A percentile compares a stretch with the other conserved stretches of the same genome.
Evolutionary conservation across 2,888 invertebrate genomes (phyloP).

Genomic region (Mallateleia sp.): DNA sequence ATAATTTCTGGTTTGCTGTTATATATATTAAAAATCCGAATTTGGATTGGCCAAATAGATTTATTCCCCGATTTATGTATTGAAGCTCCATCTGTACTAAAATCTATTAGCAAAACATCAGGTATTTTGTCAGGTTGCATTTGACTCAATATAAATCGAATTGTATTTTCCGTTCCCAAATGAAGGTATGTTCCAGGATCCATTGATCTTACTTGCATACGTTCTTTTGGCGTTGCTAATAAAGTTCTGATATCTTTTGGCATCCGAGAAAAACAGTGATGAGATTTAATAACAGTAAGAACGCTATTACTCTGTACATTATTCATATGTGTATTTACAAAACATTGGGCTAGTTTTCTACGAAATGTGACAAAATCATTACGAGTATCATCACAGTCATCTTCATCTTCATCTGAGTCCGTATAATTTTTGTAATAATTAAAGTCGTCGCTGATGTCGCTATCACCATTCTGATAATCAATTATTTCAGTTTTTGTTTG

Average conservation of each 20-base stretch:
- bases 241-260: conserved; percentile 13
- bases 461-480: neutral
- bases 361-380: neutral
- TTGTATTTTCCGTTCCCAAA: conserved; percentile 1
- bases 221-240: neutral
- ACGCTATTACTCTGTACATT: conserved; percentile 5
- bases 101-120: conserved; percentile 22
- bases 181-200: conserved; percentile 14
- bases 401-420: neutral
- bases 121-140: neutral
- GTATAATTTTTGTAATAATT: neutral
- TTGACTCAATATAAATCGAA: neutral
- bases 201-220: neutral
- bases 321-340: neutral
- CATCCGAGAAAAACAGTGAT: neutral
- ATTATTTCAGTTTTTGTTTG: too few species aligned
- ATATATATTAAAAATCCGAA: conserved; percentile 34
- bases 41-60: conserved; percentile 41
- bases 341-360: neutral
- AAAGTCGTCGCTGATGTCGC: neutral
- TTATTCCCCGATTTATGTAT: conserved; percentile 7
- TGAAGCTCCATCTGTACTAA: conserved; percentile 34
- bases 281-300: neutral
- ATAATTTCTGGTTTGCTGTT: conserved; percentile 27
- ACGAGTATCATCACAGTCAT: neutral